phyloP scores from a whole-genome alignment of 2,797 vertebrate species.

The Gila robusta region DNA sequence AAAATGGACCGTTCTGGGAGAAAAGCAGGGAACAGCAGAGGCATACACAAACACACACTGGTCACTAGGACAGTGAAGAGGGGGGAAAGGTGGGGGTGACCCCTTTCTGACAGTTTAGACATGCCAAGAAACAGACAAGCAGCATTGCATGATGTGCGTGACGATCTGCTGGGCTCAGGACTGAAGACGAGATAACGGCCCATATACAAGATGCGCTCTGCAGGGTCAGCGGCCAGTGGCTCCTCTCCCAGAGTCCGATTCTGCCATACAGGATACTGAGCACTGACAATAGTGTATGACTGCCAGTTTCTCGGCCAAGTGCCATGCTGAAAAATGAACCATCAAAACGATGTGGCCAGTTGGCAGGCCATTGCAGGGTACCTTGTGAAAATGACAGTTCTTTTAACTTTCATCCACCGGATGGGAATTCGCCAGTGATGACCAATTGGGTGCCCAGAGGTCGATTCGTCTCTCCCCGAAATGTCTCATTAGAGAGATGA shows the following conservation, averaged over 20 bases:
- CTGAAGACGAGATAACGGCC: conserved; percentile 58
- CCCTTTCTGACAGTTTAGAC: conserved; percentile 56
- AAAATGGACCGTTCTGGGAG: conserved; percentile 90
- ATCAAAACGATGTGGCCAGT: conserved; percentile 78
- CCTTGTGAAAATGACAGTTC: conserved; percentile 70
- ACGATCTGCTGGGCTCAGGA: conserved; percentile 52
- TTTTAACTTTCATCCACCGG: conserved; percentile 69
- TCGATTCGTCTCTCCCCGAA: conserved; percentile 75
- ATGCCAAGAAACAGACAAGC: conserved; percentile 53
- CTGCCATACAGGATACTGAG: conserved; percentile 59
- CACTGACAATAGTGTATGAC: conserved; percentile 65
- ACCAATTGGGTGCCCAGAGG: conserved; percentile 70
- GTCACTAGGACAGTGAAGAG: conserved; percentile 69
- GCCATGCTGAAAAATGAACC: conserved; percentile 75
- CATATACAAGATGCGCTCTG: conserved; percentile 40
- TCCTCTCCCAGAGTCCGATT: conserved; percentile 35
- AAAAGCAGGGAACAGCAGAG: conserved; percentile 74
- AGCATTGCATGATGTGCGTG: conserved; percentile 50
- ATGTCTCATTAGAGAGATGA: conserved; percentile 83
- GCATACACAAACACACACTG: conserved; percentile 57
- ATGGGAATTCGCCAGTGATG: conserved; percentile 74
- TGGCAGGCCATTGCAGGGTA: conserved; percentile 73
- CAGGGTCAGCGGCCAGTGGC: conserved; percentile 54
- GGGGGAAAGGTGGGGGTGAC: conserved; percentile 64
- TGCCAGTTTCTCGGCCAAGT: conserved; percentile 69